Evolutionary conservation across 37 sponge, comb jelly and placozoan species (phyloP).

Genomic region (Eunapius fragilis): DNA sequence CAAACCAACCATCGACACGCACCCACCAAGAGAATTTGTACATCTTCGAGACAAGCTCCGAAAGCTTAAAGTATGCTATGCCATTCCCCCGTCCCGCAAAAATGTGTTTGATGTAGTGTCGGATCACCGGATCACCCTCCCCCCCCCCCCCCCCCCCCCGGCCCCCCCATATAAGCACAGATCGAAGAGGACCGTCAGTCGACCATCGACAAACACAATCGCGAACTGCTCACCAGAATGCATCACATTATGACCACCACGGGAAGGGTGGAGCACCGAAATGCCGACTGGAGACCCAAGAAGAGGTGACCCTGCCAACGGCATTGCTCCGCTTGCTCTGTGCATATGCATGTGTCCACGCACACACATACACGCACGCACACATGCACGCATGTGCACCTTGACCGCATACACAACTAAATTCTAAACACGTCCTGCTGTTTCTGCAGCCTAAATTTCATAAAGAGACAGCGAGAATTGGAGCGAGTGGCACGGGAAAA

Average conservation of each 20-base stretch:
- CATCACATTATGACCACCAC: constrained; percentile 77
- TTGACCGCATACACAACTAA: not conserved
- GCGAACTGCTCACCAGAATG: constrained; percentile 70
- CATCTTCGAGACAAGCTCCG: constrained; percentile 75
- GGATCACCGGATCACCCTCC: too few species aligned
- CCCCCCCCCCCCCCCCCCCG: not conserved
- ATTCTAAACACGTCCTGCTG: not conserved
- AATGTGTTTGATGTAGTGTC: too few species aligned
- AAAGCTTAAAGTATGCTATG: constrained; percentile 41
- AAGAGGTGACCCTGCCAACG: constrained; percentile 51
- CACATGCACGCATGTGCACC: too few species aligned
- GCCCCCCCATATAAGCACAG: constrained; percentile 4
- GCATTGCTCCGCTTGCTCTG: too few species aligned
- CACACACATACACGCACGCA: too few species aligned
- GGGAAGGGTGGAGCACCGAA: constrained; percentile 81
- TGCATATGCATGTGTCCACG: too few species aligned
- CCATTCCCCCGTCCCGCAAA: too few species aligned
- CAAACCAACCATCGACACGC: constrained; percentile 70
- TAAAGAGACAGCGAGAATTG: constrained; percentile 48
- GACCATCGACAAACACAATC: constrained; percentile 60
- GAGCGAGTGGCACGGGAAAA: constrained; percentile 46
- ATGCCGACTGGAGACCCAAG: constrained; percentile 68
- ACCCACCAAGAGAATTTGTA: constrained; percentile 53
- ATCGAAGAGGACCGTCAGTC: constrained; percentile 55
- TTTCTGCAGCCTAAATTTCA: constrained; percentile 46